phyloP scores from a whole-genome alignment of 1,140 invertebrate species.

The Leptestheria dahalacensis region DNA sequence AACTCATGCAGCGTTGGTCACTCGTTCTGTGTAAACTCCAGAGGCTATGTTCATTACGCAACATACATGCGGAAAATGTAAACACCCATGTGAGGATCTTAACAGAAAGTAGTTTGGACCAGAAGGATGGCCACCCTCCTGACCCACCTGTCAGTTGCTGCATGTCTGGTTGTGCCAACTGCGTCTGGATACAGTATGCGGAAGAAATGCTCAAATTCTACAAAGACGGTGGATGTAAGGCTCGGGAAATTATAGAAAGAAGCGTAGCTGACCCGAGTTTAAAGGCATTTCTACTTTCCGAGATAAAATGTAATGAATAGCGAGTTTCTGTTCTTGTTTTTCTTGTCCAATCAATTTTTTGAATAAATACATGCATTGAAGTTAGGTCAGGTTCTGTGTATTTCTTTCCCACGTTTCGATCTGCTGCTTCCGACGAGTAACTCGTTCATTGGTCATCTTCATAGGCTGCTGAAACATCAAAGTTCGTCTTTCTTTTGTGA shows the following conservation, averaged over 20 bases:
- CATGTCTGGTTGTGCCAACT: slow-evolving; percentile 84
- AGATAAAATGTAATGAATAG: not conserved
- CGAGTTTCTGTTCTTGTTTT: not conserved
- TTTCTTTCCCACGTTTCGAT: no score
- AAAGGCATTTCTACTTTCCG: slow-evolving; percentile 32
- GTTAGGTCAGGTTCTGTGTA: no score
- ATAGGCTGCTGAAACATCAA: no score
- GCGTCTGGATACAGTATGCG: slow-evolving; percentile 87
- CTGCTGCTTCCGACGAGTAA: no score
- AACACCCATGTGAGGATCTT: not conserved
- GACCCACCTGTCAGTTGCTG: slow-evolving; percentile 69
- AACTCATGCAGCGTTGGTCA: no score
- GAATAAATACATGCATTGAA: no score
- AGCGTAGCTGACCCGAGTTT: slow-evolving; percentile 66
- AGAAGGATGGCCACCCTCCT: slow-evolving; percentile 18
- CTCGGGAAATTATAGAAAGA: slow-evolving; percentile 54
- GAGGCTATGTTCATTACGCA: not conserved
- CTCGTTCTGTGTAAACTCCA: not conserved
- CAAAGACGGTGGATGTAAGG: slow-evolving; percentile 41
- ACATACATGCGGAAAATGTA: not conserved
- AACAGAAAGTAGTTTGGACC: not conserved
- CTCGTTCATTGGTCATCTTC: no score
- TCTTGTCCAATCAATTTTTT: no score
- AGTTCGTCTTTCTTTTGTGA: not conserved
- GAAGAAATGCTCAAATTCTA: slow-evolving; percentile 56